Base-by-base conservation (phyloP, 2,888 invertebrate species). In the Antitype chi region DNA sequence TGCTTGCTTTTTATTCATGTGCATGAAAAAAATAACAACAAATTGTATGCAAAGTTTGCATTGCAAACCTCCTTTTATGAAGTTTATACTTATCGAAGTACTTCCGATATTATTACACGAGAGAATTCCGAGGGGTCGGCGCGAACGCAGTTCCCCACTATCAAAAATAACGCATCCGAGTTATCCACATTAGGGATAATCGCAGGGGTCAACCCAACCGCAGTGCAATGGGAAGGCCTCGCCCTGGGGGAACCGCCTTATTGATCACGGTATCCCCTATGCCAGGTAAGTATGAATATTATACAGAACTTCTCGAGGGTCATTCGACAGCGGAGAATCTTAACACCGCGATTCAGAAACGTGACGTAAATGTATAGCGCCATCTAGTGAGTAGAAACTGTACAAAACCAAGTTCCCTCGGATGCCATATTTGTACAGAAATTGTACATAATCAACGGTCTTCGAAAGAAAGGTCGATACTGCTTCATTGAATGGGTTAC, bases 151-250 rank as follows among this genome's bases (percentile, higher is more conserved):
- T 64, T 38, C 43, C 66, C 66, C 47, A 67, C 66, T 67, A 67
- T 0, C 73, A 76, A 76, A 76, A 72, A 74, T 74, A 15, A 74
- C 74, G 70, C 74, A 70, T 70, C 74, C 74, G 74, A 74, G 74
- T 74, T 74, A 74, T 74, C 74, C 74, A 70, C 74, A 74, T 74
- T 74, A 74, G 74, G 73, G 73, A 73, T 76, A 73, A 76, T 76
- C 76, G 76, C 76, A 76, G 59, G 76, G 76, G 76, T 76, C 76
- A 76, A 76, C 76, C 76, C 59, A 43, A 52, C 74, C 76, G 76
- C 76, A 66, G 76, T 76, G 72, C 76, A 76, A 76, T 76, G 76
- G 73, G n/a, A 59, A 52, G 64, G 64, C 66, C 76, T 76, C 76
- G 73, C 73, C 76, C 76, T 76, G 76, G 76, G 76, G 76, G 73